A percentile compares a stretch with the other conserved stretches of the same genome.
Conservation (phyloP, 2,888 invertebrate genomes). For the Clivina fossor region DNA sequence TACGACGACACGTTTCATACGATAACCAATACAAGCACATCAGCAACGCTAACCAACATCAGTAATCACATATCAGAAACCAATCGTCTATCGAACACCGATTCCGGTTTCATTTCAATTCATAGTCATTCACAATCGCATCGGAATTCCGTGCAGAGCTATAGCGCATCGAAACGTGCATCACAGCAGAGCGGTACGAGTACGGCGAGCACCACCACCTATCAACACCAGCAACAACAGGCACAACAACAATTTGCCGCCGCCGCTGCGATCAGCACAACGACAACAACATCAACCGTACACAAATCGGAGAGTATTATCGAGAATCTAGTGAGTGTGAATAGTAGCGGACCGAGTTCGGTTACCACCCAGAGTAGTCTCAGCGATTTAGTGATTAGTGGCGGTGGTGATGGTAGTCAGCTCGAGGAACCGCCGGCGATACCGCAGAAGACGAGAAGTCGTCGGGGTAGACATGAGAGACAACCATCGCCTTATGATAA, state of each 20-base stretch:
- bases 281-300: conserved; percentile 17
- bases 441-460: conserved; percentile 62
- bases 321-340: conserved; percentile 42
- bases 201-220: conserved; percentile 47
- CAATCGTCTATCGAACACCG: conserved; percentile 53
- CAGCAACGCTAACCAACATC: too few relatives aligned
- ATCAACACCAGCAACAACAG: too few relatives aligned
- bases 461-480: conserved; percentile 57
- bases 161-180: conserved; percentile 61
- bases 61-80: conserved; percentile 37
- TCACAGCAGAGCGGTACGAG: conserved; percentile 62
- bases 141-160: conserved; percentile 64
- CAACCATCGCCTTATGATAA: conserved; percentile 73
- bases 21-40: neutral
- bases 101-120: conserved; percentile 65
- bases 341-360: too few relatives aligned
- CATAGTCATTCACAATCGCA: too few relatives aligned
- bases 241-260: too few relatives aligned
- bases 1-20: conserved; percentile 34
- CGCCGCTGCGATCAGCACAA: too few relatives aligned
- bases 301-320: conserved; percentile 46
- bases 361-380: too few relatives aligned
- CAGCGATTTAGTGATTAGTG: neutral
- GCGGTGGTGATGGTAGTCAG: conserved; percentile 9
- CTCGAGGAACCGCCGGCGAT: conserved; percentile 65